Evolutionary conservation across 2,113 vertebrate species (phyloP).

Genomic region (Synodontis membranacea): DNA sequence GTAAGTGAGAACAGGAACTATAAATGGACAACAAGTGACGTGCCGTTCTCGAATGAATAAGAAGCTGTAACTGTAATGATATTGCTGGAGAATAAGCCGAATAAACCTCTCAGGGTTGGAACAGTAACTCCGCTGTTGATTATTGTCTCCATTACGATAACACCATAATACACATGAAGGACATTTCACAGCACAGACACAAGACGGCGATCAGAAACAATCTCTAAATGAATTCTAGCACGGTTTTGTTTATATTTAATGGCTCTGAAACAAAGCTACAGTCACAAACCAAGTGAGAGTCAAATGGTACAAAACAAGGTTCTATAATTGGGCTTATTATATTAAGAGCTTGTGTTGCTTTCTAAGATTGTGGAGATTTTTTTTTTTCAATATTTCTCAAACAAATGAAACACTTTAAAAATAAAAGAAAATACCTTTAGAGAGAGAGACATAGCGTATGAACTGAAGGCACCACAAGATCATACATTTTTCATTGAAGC

Average conservation of each 20-base stretch:
- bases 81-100: neutral
- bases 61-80: neutral
- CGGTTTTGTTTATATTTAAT: too few species aligned
- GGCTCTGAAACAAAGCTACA: neutral
- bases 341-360: neutral
- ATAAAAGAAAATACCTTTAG: neutral
- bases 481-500: constrained; percentile 41
- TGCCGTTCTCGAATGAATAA: neutral
- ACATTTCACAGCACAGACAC: neutral
- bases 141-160: neutral
- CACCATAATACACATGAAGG: neutral
- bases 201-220: too few species aligned
- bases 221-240: neutral
- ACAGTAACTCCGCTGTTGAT: neutral
- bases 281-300: neutral
- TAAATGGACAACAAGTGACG: neutral
- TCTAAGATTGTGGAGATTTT: neutral
- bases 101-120: neutral
- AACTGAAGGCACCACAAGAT: constrained; percentile 27
- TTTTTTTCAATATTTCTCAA: neutral
- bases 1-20: neutral
- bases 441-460: neutral
- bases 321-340: neutral
- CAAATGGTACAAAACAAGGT: neutral
- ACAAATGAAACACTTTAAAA: too few species aligned